These are phyloP conservation scores for Xiphophorus birchmanni DNA, from an alignment of 2,797 vertebrate species.

Conservation along the genomic window DNA sequence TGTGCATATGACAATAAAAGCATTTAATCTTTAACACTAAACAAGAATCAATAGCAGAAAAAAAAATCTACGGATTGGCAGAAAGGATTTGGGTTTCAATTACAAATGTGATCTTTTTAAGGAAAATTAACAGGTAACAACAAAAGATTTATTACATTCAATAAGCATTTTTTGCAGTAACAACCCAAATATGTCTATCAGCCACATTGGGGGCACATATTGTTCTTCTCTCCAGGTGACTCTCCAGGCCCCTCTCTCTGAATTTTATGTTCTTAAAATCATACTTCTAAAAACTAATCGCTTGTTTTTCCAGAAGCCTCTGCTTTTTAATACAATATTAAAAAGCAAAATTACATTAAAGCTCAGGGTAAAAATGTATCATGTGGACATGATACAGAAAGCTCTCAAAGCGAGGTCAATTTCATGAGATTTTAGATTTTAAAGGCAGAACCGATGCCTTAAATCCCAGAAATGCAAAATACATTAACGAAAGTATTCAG, in stretches of 20 bases:
- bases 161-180: neutral
- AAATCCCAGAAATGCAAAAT: neutral
- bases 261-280: too few species aligned
- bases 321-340: neutral
- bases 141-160: neutral
- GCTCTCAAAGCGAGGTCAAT: neutral
- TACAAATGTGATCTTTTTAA: neutral
- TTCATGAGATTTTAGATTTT: neutral
- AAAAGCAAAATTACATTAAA: neutral
- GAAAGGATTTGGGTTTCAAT: neutral
- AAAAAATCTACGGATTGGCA: neutral
- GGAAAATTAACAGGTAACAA: neutral
- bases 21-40: neutral
- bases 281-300: too few species aligned
- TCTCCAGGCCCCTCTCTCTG: too few species aligned
- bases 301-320: too few species aligned
- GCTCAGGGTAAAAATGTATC: neutral
- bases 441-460: neutral
- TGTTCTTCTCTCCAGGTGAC: neutral
- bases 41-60: neutral
- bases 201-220: neutral
- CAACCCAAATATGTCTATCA: neutral
- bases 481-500: neutral
- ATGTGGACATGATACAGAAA: neutral
- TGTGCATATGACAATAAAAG: neutral